A percentile compares a stretch with the other conserved stretches of the same genome.
These are phyloP conservation scores for Anseranas semipalmata DNA, from an alignment of 2,113 vertebrate genomes.

Conservation along the genomic window DNA sequence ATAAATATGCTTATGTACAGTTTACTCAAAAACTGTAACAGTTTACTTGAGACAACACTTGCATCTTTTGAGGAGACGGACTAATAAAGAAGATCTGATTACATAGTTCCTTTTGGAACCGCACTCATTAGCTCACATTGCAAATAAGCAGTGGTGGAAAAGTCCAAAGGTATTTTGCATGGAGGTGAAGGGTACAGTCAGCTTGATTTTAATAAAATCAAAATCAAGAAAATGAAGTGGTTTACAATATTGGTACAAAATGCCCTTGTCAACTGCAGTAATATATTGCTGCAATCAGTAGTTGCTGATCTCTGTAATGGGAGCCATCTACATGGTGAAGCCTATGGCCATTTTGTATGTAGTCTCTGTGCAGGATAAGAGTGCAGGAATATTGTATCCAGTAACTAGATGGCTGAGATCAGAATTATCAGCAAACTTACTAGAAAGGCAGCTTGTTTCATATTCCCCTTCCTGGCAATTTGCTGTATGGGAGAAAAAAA, in stretches of 20 bases:
- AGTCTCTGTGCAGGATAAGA: neutral
- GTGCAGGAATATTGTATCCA: neutral
- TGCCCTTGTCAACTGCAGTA: neutral
- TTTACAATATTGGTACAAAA: neutral
- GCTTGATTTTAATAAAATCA: neutral
- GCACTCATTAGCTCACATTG: neutral
- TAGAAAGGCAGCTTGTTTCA: neutral
- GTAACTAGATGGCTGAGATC: neutral
- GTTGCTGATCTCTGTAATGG: neutral
- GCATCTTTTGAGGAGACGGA: neutral
- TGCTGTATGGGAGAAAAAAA: neutral
- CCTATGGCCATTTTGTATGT: neutral
- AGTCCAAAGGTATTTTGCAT: neutral
- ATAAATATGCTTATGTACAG: neutral
- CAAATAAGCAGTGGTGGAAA: neutral
- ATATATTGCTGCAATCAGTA: neutral
- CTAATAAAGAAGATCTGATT: neutral
- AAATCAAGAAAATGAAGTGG: neutral
- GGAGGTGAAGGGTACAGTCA: neutral
- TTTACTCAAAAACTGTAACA: neutral
- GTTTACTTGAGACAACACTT: neutral
- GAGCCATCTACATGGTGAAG: fast-evolving
- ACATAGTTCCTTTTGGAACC: neutral
- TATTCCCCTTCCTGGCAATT: neutral
- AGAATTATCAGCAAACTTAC: neutral